Percentiles rank a stretch among this genome's conserved stretches.
phyloP scores from a whole-genome alignment of 2,888 invertebrate genomes.

The Mythimna impura region DNA sequence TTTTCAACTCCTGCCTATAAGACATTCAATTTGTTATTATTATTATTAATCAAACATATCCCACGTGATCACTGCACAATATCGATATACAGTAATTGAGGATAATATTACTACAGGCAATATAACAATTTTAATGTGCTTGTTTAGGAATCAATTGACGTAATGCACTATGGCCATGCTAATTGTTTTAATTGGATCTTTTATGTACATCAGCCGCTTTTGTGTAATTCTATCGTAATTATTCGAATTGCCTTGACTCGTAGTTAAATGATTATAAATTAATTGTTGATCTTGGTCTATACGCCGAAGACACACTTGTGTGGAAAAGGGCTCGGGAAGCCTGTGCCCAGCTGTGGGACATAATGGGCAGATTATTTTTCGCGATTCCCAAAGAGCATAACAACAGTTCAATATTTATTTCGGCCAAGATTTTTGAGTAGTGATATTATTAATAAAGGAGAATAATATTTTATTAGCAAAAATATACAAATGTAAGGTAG shows the following conservation, averaged over 20 bases:
- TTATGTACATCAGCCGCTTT: slow-evolving; percentile 31
- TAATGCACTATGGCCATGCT: slow-evolving; percentile 55
- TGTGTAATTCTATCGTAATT: slow-evolving; percentile 47
- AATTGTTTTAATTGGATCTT: slow-evolving; percentile 60
- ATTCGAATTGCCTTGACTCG: slow-evolving; percentile 41
- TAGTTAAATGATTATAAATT: slow-evolving; percentile 20
- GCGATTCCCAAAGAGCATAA: no score
- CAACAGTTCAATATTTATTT: no score
- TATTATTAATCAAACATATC: slow-evolving; percentile 12
- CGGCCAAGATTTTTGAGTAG: no score
- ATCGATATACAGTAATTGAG: slow-evolving; percentile 49
- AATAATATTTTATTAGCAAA: no score
- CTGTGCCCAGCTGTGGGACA: no score
- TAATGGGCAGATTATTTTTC: no score
- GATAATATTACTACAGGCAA: slow-evolving; percentile 44
- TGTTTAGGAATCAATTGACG: slow-evolving; percentile 60
- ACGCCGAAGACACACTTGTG: no score
- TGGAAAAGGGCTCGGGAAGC: no score
- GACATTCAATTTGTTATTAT: background rate
- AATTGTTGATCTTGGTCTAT: background rate
- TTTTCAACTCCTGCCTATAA: no score
- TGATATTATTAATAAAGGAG: no score
- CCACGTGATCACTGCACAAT: slow-evolving; percentile 23
- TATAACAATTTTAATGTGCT: slow-evolving; percentile 33
- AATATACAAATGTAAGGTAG: no score